Percentiles rank a stretch among this genome's conserved stretches.
phyloP scores from a whole-genome alignment of 1,140 invertebrate genomes.

The Palaemon carinicauda region DNA sequence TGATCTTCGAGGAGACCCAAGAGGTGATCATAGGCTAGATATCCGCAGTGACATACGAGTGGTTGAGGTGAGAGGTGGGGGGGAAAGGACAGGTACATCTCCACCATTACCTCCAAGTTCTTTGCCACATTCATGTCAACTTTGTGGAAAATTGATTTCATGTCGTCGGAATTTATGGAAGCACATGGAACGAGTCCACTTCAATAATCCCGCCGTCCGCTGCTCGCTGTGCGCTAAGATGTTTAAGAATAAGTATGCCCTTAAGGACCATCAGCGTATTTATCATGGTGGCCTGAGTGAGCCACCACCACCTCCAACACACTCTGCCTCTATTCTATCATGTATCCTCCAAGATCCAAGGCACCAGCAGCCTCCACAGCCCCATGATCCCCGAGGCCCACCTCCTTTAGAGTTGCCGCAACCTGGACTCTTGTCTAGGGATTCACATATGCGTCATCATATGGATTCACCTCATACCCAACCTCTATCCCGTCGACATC shows the following conservation, averaged over 20 bases:
- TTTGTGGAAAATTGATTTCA: slow-evolving; percentile 59
- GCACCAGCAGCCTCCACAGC: slow-evolving; percentile 42
- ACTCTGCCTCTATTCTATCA: slow-evolving; percentile 55
- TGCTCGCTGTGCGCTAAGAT: slow-evolving; percentile 60
- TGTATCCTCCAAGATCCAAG: slow-evolving; percentile 57
- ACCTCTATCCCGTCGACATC: slow-evolving; percentile 14
- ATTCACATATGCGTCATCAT: slow-evolving; percentile 31
- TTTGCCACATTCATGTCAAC: slow-evolving; percentile 58
- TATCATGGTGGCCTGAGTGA: slow-evolving; percentile 60
- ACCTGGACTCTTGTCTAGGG: slow-evolving; percentile 29
- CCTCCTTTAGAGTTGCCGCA: slow-evolving; percentile 35
- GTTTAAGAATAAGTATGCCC: slow-evolving; percentile 60
- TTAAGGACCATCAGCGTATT: slow-evolving; percentile 60
- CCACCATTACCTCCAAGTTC: slow-evolving; percentile 59
- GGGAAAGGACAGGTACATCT: slow-evolving; percentile 41
- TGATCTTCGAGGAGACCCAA: slow-evolving; percentile 25
- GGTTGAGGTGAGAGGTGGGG: slow-evolving; percentile 3
- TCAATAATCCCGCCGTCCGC: slow-evolving; percentile 59
- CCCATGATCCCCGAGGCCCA: slow-evolving; percentile 25
- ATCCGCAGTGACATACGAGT: neutral
- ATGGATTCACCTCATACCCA: slow-evolving; percentile 26
- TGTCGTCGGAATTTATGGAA: slow-evolving; percentile 59
- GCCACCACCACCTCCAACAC: slow-evolving; percentile 47
- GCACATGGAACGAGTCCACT: slow-evolving; percentile 60
- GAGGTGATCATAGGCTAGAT: neutral